Base-by-base conservation (phyloP, 2,113 vertebrate species). In the Sceloporus tristichus region DNA sequence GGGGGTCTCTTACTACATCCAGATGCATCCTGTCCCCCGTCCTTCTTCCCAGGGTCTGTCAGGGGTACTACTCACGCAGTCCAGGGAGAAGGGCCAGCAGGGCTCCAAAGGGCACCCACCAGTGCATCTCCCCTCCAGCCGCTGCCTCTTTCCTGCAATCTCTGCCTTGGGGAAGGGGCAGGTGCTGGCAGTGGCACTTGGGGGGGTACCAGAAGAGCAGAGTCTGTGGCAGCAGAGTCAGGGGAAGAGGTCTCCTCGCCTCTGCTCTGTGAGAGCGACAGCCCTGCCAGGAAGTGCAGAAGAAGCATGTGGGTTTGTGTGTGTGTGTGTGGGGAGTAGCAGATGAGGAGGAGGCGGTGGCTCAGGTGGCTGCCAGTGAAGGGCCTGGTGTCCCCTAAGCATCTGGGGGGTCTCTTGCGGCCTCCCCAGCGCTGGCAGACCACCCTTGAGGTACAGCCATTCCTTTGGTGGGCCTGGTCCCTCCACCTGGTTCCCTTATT, bases 281-380 rank as follows among this genome's bases (percentile, higher is more conserved):
- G 29, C 75, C 71, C 82, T 1, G 84, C 53, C 95, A 94, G 95
- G 95, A 96, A 96, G 89, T 91, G 90, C 7, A 0, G 92, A 90
- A 68, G 21, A 19, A 13, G 59, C 10, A 9, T 62, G 59, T 62
- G 59, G 10, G 59, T 62, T 8, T 59, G 56, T 59, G 56, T 59
- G 56, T 59, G 56, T 59, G 56, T 62, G 59, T 62, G 66, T 23
- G 2, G 66, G 21, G 66, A 3, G 4, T 4, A 25, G 66, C 18
- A 7, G 56, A 59, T 9, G 59, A 14, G 34, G 70, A 34, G 70
- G 29, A 23, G 19, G 38, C 42, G 74, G 74, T 27, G 16, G 23
- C 8, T 27, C 66, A 7, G 68, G 6, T 48, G 59, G 59, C 18
- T 19, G 59, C 11, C 9, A 10, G 10, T 5, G 59, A 9, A 62